These are phyloP conservation scores for Catocala fraxini DNA, from an alignment of 2,888 invertebrate species.

Conservation along the genomic window DNA sequence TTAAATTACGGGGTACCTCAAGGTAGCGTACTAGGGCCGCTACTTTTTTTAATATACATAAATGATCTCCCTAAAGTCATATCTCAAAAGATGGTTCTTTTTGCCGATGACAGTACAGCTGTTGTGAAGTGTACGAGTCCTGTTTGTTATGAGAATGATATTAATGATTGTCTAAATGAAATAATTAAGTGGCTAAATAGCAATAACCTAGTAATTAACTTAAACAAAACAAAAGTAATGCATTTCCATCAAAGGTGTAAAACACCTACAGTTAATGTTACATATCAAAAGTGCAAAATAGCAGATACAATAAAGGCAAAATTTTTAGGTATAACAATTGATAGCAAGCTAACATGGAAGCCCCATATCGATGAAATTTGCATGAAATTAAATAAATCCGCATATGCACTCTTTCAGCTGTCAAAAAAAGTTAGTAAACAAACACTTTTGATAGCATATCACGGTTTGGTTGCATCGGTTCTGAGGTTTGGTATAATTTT, in stretches of 20 bases:
- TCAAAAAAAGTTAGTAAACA: slow-evolving; percentile 7
- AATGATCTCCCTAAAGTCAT: slow-evolving; percentile 22
- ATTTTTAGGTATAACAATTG: neutral
- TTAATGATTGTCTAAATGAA: slow-evolving; percentile 1
- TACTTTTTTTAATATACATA: slow-evolving; percentile 24
- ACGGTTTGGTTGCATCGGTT: slow-evolving; percentile 4
- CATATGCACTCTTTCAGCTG: slow-evolving; percentile 7
- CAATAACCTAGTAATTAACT: slow-evolving; percentile 3
- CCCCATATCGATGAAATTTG: neutral
- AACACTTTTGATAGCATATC: slow-evolving; percentile 2
- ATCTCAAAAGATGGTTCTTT: slow-evolving; percentile 14
- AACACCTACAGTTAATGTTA: neutral
- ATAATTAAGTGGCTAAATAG: neutral
- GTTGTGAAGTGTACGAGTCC: slow-evolving; percentile 5
- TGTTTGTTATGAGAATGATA: neutral
- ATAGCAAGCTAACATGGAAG: slow-evolving; percentile 1
- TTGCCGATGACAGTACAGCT: slow-evolving; percentile 26
- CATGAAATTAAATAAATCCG: neutral
- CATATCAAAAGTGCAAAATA: neutral
- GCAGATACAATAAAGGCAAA: neutral
- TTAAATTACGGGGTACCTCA: slow-evolving; percentile 22
- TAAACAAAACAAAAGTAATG: slow-evolving; percentile 4
- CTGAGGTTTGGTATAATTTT: slow-evolving; percentile 2
- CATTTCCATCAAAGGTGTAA: neutral
- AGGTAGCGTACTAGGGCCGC: slow-evolving; percentile 26